Evolutionary conservation across 1,140 invertebrate genomes (phyloP).

Genomic region (Coenobita brevimanus): DNA sequence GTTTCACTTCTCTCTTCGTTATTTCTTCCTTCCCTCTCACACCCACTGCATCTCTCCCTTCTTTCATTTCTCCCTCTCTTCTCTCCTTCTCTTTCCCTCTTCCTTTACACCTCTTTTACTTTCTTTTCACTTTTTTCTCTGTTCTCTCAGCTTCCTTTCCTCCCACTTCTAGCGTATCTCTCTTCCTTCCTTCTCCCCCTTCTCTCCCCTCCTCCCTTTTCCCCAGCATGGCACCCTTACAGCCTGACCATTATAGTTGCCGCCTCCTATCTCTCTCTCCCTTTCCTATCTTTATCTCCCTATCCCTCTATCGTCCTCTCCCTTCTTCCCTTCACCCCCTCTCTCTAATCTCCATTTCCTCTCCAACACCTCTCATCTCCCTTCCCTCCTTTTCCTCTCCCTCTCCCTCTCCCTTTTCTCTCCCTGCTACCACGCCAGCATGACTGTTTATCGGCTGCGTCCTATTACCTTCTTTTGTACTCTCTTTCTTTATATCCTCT

Average conservation of each 20-base stretch:
- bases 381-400: not conserved
- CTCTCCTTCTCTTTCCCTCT: too few species aligned
- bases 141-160: not conserved
- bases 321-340: not conserved
- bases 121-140: not conserved
- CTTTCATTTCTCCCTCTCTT: too few species aligned
- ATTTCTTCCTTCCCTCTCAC: not conserved
- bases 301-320: not conserved
- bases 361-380: not conserved
- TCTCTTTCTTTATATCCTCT: not conserved
- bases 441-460: too few species aligned
- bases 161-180: too few species aligned
- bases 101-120: not conserved
- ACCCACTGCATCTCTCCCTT: too few species aligned
- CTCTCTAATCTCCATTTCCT: not conserved
- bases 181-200: not conserved
- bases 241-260: too few species aligned
- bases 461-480: not conserved
- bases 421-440: not conserved
- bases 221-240: too few species aligned
- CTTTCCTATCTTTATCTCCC: not conserved
- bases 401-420: not conserved
- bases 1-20: too few species aligned
- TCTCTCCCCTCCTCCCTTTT: slow-evolving; percentile 7
- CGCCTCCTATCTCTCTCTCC: not conserved